These are phyloP conservation scores for Phoeniculus purpureus DNA, from an alignment of 2,797 vertebrate genomes.

Conservation along the genomic window DNA sequence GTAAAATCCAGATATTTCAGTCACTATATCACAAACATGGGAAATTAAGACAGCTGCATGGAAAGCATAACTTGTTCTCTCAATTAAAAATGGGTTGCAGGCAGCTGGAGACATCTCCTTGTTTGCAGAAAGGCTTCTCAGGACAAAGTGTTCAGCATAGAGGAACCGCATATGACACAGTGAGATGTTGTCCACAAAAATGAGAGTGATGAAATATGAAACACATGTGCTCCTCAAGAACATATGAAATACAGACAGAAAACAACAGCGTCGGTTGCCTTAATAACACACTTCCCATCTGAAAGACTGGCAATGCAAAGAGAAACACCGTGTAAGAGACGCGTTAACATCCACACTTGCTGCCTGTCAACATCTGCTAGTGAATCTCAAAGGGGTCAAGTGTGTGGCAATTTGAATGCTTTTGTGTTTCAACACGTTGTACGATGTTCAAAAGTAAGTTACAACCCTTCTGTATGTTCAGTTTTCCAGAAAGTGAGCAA, in stretches of 20 bases:
- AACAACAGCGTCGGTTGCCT: not conserved
- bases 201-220: conserved; percentile 2
- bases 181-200: not conserved
- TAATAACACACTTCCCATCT: not conserved
- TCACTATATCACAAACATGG: not conserved
- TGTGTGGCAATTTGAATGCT: not conserved
- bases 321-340: conserved; percentile 22
- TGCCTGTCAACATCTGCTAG: conserved; percentile 1
- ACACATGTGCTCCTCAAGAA: not conserved
- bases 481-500: not conserved
- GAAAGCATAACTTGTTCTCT: conserved; percentile 11
- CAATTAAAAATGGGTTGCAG: not conserved
- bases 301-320: conserved; percentile 20
- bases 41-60: conserved; percentile 33
- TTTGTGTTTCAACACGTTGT: conserved; percentile 4
- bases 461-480: not conserved
- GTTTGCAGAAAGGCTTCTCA: not conserved
- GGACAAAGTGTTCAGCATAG: not conserved
- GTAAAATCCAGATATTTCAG: conserved; percentile 14
- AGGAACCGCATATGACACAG: not conserved
- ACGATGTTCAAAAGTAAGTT: not conserved
- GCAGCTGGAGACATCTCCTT: not conserved
- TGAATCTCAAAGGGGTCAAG: not conserved
- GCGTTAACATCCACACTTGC: not conserved
- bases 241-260: not conserved